Percentiles rank a stretch among this genome's conserved stretches.
These are phyloP conservation scores for Suricata suricatta DNA, from an alignment of 2,113 vertebrate genomes.

Conservation along the genomic window DNA sequence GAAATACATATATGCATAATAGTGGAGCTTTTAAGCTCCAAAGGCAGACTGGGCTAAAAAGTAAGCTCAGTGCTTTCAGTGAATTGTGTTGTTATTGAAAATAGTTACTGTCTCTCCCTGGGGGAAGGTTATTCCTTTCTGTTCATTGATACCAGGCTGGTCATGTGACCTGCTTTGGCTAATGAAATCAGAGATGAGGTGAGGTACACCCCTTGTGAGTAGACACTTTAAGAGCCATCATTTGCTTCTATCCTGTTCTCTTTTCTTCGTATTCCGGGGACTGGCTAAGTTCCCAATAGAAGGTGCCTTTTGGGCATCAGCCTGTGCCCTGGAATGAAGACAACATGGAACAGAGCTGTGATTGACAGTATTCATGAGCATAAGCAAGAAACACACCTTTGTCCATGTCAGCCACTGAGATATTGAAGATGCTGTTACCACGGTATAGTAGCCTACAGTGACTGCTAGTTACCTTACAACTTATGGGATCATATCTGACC, in stretches of 20 bases:
- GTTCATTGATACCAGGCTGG: background rate
- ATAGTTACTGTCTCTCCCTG: slow-evolving; percentile 37
- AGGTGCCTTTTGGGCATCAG: background rate
- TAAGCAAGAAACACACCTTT: background rate
- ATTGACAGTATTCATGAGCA: background rate
- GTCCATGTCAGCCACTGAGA: background rate
- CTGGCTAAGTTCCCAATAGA: background rate
- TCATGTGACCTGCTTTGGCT: background rate
- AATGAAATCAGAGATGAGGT: background rate
- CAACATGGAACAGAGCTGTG: background rate
- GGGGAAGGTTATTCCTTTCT: slow-evolving; percentile 2
- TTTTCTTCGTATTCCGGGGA: background rate
- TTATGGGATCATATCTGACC: background rate
- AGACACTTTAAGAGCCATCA: background rate
- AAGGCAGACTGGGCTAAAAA: slow-evolving; percentile 15
- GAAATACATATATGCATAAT: background rate
- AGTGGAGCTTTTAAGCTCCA: slow-evolving; percentile 5
- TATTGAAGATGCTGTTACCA: background rate
- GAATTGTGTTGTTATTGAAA: slow-evolving; percentile 23
- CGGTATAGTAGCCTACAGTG: background rate
- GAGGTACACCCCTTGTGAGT: background rate
- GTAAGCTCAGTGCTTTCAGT: background rate
- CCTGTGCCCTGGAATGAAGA: background rate
- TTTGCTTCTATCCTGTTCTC: background rate
- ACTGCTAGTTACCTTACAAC: background rate